phyloP scores from a whole-genome alignment of 2,797 vertebrate genomes.

The Poecilia wingei region DNA sequence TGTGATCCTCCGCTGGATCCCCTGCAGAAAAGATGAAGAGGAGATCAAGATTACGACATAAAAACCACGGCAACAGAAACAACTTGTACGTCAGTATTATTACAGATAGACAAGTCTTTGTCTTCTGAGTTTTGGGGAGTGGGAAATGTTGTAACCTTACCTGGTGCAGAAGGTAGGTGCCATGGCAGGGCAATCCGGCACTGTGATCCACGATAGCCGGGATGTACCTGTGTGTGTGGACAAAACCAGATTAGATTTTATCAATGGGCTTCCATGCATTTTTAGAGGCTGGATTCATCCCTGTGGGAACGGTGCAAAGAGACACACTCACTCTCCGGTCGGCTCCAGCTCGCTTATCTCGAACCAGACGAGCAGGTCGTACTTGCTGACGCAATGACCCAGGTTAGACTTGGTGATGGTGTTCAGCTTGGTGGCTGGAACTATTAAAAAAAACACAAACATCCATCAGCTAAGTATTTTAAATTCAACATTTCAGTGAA shows the following conservation, averaged over 20 bases:
- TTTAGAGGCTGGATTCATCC: not conserved
- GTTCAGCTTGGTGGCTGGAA: slow-evolving; percentile 96
- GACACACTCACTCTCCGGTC: slow-evolving; percentile 95
- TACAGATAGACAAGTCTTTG: not conserved
- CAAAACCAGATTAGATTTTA: not conserved
- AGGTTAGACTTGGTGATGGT: slow-evolving; percentile 94
- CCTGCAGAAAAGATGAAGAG: slow-evolving; percentile 76
- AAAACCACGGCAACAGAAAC: not conserved
- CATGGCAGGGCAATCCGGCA: slow-evolving; percentile 91
- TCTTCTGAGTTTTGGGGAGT: not conserved
- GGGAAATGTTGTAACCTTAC: slow-evolving; percentile 65
- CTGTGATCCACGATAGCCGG: slow-evolving; percentile 98
- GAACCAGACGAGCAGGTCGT: slow-evolving; percentile 98
- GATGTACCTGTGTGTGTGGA: slow-evolving; percentile 89
- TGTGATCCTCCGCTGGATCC: slow-evolving; percentile 95
- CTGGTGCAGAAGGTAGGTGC: slow-evolving; percentile 98
- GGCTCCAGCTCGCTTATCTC: slow-evolving; percentile 99
- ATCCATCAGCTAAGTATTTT: not conserved
- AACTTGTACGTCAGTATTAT: not conserved
- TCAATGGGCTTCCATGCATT: too few relatives aligned
- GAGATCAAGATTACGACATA: slow-evolving; percentile 20
- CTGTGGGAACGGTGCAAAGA: not conserved
- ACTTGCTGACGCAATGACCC: slow-evolving; percentile 97
- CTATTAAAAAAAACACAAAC: slow-evolving; percentile 69
- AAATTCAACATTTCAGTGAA: not conserved